phyloP scores from a whole-genome alignment of 2,797 vertebrate genomes.

The Premnoplex brunnescens region DNA sequence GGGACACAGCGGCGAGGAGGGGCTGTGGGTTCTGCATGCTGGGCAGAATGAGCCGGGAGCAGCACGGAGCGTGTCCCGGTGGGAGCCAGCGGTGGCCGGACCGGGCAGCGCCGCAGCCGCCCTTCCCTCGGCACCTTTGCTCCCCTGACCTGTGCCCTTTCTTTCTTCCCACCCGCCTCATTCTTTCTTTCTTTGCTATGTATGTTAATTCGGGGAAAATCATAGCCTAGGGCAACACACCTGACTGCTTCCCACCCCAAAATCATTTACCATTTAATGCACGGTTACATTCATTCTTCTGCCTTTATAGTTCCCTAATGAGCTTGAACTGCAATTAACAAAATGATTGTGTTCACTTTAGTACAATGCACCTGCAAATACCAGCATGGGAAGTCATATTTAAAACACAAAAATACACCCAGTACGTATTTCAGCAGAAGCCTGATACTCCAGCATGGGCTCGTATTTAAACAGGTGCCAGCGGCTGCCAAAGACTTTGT shows the following conservation, averaged over 20 bases:
- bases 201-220: conserved; percentile 70
- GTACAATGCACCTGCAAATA: conserved; percentile 68
- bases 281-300: conserved; percentile 70
- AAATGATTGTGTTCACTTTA: conserved; percentile 69
- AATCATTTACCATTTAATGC: conserved; percentile 73
- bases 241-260: conserved; percentile 67
- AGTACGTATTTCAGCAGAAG: not conserved
- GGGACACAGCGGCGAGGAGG: too few relatives aligned
- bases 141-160: conserved; percentile 60
- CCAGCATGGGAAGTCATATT: conserved; percentile 55
- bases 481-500: not conserved
- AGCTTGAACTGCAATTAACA: conserved; percentile 74
- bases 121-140: conserved; percentile 7
- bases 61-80: not conserved
- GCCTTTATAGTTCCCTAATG: conserved; percentile 72
- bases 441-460: not conserved
- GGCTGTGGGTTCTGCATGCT: not conserved
- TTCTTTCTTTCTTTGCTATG: conserved; percentile 58
- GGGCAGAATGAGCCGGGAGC: not conserved
- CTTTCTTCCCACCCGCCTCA: conserved; percentile 62
- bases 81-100: not conserved
- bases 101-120: not conserved
- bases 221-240: conserved; percentile 64
- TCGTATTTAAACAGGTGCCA: conserved; percentile 10
- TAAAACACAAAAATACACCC: conserved; percentile 24